A percentile compares a stretch with the other conserved stretches of the same genome.
phyloP scores from a whole-genome alignment of 1,140 invertebrate species.

The Leptestheria dahalacensis region DNA sequence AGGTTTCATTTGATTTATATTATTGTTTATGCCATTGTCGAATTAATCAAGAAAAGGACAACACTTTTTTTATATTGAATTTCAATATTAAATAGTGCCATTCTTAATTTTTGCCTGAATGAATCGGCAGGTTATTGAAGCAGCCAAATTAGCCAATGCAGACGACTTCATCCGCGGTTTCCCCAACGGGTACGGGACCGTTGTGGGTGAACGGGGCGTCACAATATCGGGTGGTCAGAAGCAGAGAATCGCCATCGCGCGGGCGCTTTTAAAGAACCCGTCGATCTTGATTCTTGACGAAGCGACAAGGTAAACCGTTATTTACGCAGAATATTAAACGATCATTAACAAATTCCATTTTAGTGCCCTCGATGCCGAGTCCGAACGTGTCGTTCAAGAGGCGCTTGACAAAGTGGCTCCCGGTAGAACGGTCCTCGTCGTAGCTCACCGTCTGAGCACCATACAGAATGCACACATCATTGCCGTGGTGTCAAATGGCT shows the following conservation, averaged over 20 bases:
- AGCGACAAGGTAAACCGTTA: constrained; percentile 68
- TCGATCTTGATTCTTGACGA: constrained; percentile 74
- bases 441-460: constrained; percentile 77
- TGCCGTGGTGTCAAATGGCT: constrained; percentile 64
- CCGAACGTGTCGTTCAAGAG: constrained; percentile 69
- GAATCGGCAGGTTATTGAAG: constrained; percentile 55
- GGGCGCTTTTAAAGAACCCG: constrained; percentile 75
- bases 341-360: no score
- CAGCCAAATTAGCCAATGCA: constrained; percentile 75
- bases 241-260: constrained; percentile 76
- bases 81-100: no score
- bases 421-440: constrained; percentile 70
- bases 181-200: constrained; percentile 67
- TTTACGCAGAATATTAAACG: neutral
- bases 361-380: constrained; percentile 77
- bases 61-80: constrained; percentile 8
- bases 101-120: constrained; percentile 27
- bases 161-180: constrained; percentile 74
- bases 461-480: constrained; percentile 74
- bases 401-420: constrained; percentile 58
- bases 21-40: constrained; percentile 3
- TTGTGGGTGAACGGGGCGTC: constrained; percentile 77
- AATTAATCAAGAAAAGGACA: neutral
- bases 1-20: constrained; percentile 38
- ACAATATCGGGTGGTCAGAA: constrained; percentile 82